Evolutionary conservation across 2,797 vertebrate species (phyloP).

Genomic region (Scarus forsteni): DNA sequence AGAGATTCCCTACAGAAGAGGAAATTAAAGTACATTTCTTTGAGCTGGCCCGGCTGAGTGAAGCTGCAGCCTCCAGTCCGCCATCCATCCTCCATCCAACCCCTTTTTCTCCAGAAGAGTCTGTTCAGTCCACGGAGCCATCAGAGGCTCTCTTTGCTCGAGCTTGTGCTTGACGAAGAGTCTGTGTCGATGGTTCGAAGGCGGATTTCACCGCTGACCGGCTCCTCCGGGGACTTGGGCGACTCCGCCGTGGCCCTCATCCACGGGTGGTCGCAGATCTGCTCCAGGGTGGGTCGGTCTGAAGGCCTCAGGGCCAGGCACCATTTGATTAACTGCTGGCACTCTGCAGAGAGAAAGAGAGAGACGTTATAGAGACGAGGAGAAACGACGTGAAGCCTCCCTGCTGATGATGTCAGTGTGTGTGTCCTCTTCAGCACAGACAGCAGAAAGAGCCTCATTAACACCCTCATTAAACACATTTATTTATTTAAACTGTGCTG

Average conservation of each 20-base stretch:
- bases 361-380: neutral
- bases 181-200: slow-evolving; percentile 92
- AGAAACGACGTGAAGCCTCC: too few relatives aligned
- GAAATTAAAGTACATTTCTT: slow-evolving; percentile 69
- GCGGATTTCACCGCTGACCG: slow-evolving; percentile 85
- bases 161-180: slow-evolving; percentile 94
- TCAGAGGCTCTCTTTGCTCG: slow-evolving; percentile 97
- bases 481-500: too few relatives aligned
- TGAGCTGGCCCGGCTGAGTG: slow-evolving; percentile 56
- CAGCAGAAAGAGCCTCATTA: too few relatives aligned
- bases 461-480: too few relatives aligned
- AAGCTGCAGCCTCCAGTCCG: slow-evolving; percentile 66
- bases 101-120: slow-evolving; percentile 55
- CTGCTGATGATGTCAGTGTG: too few relatives aligned
- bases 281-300: slow-evolving; percentile 95
- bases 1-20: slow-evolving; percentile 86
- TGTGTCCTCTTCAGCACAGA: too few relatives aligned
- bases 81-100: slow-evolving; percentile 65
- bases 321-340: slow-evolving; percentile 98
- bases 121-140: slow-evolving; percentile 66
- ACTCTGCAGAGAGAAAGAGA: slow-evolving; percentile 82
- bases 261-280: slow-evolving; percentile 97
- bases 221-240: slow-evolving; percentile 83
- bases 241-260: slow-evolving; percentile 85
- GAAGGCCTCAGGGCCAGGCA: slow-evolving; percentile 96